phyloP scores from a whole-genome alignment of 53 echinoderm and acorn worm genomes.

The Henricia sp. region DNA sequence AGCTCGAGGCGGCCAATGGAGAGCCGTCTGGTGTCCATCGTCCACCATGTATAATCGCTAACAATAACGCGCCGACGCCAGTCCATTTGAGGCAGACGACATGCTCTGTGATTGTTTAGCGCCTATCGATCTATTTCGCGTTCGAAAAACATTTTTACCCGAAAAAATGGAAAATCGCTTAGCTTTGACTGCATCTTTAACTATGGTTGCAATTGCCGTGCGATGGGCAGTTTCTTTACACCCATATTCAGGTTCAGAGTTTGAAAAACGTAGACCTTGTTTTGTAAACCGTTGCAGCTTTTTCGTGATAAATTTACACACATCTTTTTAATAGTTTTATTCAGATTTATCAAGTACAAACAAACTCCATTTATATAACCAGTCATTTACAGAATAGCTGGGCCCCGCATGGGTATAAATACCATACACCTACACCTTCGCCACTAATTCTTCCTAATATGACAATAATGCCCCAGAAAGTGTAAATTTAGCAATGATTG shows the following conservation, averaged over 20 bases:
- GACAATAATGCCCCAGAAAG: no score
- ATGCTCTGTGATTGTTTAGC: neutral
- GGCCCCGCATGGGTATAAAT: no score
- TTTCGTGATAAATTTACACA: slow-evolving; percentile 20
- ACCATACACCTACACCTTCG: no score
- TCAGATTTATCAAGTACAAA: no score
- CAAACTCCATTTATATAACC: no score
- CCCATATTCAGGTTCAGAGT: slow-evolving; percentile 81
- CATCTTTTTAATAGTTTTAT: neutral
- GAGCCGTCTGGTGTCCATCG: slow-evolving; percentile 29
- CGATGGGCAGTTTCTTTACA: slow-evolving; percentile 85
- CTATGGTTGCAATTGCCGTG: slow-evolving; percentile 54
- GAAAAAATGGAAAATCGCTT: slow-evolving; percentile 39
- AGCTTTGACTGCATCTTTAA: slow-evolving; percentile 38
- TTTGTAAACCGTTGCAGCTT: neutral
- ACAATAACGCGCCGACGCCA: no score
- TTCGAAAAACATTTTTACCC: neutral
- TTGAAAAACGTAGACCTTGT: neutral
- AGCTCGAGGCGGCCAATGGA: slow-evolving; percentile 13
- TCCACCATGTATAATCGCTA: no score
- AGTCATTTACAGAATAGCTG: no score
- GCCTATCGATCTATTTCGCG: neutral
- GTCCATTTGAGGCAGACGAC: neutral
- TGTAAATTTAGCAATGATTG: no score
- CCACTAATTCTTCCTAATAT: no score